These are phyloP conservation scores for Plemyria rubiginata DNA, from an alignment of 2,888 invertebrate species.

Conservation along the genomic window DNA sequence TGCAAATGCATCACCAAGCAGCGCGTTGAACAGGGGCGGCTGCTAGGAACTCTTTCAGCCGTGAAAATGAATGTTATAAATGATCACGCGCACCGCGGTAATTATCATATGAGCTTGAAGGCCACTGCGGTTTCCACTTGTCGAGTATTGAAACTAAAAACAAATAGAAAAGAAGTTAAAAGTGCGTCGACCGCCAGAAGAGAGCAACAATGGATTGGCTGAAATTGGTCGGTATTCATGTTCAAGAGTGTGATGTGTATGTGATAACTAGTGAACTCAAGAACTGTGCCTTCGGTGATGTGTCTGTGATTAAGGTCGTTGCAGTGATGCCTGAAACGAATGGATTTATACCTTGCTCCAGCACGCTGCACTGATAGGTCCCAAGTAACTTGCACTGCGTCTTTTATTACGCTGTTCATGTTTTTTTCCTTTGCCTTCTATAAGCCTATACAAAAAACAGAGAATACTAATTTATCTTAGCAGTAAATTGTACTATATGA, in stretches of 20 bases:
- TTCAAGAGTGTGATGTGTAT: slow-evolving; percentile 48
- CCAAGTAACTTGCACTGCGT: slow-evolving; percentile 15
- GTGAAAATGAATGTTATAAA: slow-evolving; percentile 86
- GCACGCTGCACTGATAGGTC: slow-evolving; percentile 18
- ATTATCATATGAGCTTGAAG: slow-evolving; percentile 80
- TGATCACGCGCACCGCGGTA: slow-evolving; percentile 69
- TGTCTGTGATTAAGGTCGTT: slow-evolving; percentile 23
- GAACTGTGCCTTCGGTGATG: slow-evolving; percentile 48
- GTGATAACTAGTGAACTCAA: slow-evolving; percentile 45
- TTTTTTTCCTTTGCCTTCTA: not conserved
- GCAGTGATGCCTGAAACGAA: slow-evolving; percentile 23
- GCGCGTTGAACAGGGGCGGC: slow-evolving; percentile 32
- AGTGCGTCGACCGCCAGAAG: slow-evolving; percentile 40
- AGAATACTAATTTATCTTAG: too few relatives aligned
- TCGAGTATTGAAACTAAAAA: slow-evolving; percentile 47
- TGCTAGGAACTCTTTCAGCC: slow-evolving; percentile 70
- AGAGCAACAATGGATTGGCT: slow-evolving; percentile 80
- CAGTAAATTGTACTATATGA: too few relatives aligned
- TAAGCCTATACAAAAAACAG: too few relatives aligned
- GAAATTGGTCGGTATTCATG: slow-evolving; percentile 80
- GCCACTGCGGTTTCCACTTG: slow-evolving; percentile 68
- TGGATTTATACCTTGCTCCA: slow-evolving; percentile 18
- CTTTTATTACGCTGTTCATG: not conserved
- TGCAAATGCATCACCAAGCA: slow-evolving; percentile 9
- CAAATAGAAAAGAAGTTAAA: slow-evolving; percentile 45